These are phyloP conservation scores for Sakesphorus luctuosus DNA, from an alignment of 2,113 vertebrate genomes.

Conservation along the genomic window DNA sequence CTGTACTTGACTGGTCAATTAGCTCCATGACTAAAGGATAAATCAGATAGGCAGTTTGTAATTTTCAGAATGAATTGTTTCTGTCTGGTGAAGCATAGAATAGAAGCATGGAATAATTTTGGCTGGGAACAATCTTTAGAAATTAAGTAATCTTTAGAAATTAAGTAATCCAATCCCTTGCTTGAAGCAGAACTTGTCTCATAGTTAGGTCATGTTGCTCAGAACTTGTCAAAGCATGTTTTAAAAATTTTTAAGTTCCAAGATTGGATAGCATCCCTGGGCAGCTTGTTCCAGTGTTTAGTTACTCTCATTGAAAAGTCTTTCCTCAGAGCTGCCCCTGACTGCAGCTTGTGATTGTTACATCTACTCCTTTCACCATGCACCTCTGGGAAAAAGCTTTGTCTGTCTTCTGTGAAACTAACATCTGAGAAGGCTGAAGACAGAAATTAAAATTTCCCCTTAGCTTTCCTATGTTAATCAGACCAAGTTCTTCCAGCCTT, in stretches of 20 bases:
- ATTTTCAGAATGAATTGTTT: conserved; percentile 15
- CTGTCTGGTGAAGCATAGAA: not conserved
- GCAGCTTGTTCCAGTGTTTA: not conserved
- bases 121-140: not conserved
- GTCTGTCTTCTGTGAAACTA: not conserved
- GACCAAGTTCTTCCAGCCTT: not conserved
- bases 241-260: not conserved
- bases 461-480: not conserved
- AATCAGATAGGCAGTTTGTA: not conserved
- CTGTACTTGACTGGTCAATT: not conserved
- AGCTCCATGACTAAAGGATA: not conserved
- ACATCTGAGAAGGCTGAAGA: not conserved
- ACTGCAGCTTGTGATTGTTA: not conserved
- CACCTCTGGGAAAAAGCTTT: not conserved
- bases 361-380: not conserved
- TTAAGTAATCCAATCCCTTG: not conserved
- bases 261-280: not conserved
- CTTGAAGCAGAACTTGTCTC: not conserved
- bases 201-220: not conserved
- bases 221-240: not conserved
- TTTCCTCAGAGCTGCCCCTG: not conserved
- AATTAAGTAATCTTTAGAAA: not conserved
- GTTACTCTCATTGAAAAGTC: not conserved
- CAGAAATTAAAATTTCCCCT: not conserved
- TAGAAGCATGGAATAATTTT: not conserved